A percentile compares a stretch with the other conserved stretches of the same genome.
Evolutionary conservation across 2,113 vertebrate genomes (phyloP).

Genomic region (Urocynchramus pylzowi): DNA sequence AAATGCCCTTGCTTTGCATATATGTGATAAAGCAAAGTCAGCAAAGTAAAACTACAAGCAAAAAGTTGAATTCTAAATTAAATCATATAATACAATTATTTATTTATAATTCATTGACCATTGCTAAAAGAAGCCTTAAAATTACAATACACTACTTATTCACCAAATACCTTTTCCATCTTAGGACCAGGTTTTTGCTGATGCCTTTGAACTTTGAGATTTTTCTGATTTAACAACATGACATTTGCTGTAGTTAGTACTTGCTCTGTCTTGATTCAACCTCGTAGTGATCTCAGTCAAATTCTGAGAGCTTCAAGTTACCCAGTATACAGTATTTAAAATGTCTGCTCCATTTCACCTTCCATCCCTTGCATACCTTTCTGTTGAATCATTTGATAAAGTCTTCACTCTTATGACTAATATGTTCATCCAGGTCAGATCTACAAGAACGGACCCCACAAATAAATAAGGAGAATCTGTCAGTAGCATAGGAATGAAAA

Average conservation of each 20-base stretch:
- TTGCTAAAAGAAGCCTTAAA: neutral
- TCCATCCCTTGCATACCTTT: neutral
- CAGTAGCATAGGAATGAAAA: neutral
- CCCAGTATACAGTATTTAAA: neutral
- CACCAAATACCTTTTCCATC: neutral
- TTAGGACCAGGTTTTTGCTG: neutral
- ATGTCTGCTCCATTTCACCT: neutral
- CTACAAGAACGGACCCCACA: neutral
- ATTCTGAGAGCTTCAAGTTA: neutral
- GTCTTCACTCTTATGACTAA: neutral
- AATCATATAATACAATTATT: neutral
- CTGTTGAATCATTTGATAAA: neutral
- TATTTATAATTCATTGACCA: neutral
- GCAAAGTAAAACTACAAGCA: neutral
- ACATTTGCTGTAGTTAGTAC: neutral
- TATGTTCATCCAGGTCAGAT: neutral
- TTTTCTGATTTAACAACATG: neutral
- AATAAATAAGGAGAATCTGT: neutral
- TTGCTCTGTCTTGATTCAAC: rapidly evolving
- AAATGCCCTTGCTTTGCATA: neutral
- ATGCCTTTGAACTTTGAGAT: neutral
- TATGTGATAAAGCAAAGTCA: neutral
- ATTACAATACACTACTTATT: neutral
- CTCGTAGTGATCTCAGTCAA: neutral
- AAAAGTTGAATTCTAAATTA: neutral